These are phyloP conservation scores for Leptosomus discolor DNA, from an alignment of 2,113 vertebrate genomes.

Conservation along the genomic window DNA sequence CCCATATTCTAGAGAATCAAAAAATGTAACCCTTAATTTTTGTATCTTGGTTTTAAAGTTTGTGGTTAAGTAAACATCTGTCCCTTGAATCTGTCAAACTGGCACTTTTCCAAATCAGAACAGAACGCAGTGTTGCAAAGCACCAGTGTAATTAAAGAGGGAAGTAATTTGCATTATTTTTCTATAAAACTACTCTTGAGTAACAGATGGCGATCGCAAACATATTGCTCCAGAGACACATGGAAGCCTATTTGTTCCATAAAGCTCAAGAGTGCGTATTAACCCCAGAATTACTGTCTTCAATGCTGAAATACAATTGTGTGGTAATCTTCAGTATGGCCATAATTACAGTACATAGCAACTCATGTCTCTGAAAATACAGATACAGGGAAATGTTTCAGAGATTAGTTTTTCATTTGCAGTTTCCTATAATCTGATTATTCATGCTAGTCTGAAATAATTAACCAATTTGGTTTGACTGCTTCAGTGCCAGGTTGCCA, in stretches of 20 bases:
- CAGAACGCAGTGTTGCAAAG: not conserved
- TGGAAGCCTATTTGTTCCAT: conserved; percentile 67
- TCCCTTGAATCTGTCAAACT: conserved; percentile 8
- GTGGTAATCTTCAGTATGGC: conserved; percentile 18
- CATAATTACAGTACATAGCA: conserved; percentile 8
- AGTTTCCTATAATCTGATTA: conserved; percentile 51
- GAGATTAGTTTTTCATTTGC: conserved; percentile 35
- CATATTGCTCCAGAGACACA: conserved; percentile 65
- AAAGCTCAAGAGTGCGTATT: conserved; percentile 66
- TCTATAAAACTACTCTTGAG: conserved; percentile 55
- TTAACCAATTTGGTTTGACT: conserved; percentile 11
- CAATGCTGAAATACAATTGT: conserved; percentile 16
- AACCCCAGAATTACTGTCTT: conserved; percentile 50
- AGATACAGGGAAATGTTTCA: conserved; percentile 22
- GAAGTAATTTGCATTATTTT: conserved; percentile 70
- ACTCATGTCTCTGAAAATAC: conserved; percentile 23
- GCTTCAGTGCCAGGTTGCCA: not conserved
- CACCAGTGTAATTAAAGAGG: conserved; percentile 60
- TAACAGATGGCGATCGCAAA: conserved; percentile 74
- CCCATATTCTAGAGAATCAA: not conserved
- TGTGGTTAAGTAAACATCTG: conserved; percentile 33
- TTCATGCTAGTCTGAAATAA: conserved; percentile 14
- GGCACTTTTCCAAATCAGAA: not conserved
- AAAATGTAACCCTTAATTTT: not conserved
- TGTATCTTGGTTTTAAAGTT: conserved; percentile 35